Conservation (phyloP, 2,797 vertebrate genomes). For the Fundulus diaphanus region DNA sequence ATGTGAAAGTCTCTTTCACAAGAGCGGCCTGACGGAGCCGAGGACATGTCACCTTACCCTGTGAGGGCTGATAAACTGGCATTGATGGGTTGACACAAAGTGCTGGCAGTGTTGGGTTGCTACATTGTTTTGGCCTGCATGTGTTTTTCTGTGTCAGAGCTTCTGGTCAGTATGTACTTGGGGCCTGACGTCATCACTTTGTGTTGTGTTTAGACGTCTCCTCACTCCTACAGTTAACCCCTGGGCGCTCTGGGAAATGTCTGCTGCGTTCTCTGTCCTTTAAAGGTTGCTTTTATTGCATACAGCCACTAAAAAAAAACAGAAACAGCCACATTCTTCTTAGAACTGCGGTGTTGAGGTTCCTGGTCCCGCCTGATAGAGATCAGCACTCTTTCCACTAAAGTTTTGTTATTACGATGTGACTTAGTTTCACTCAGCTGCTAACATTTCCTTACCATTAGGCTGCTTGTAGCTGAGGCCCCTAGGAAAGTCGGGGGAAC, state of each 20-base stretch:
- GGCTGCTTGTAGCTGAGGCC: conserved; percentile 12
- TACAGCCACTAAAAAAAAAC: conserved; percentile 47
- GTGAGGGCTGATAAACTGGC: conserved; percentile 9
- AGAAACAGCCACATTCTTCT: conserved; percentile 64
- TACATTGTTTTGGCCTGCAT: conserved; percentile 3
- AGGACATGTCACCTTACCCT: background rate
- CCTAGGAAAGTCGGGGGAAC: conserved; percentile 16
- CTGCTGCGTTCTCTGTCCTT: conserved; percentile 75
- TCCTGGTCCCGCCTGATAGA: conserved; percentile 42
- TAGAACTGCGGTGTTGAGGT: conserved; percentile 46
- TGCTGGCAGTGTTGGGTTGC: conserved; percentile 4
- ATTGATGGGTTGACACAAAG: conserved; percentile 25
- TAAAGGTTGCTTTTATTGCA: conserved; percentile 77
- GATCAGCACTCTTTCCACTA: conserved; percentile 29
- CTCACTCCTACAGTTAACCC: conserved; percentile 74
- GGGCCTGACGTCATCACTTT: conserved; percentile 65
- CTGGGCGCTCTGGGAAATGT: conserved; percentile 77
- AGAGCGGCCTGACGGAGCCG: background rate
- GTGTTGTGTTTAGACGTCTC: conserved; percentile 74
- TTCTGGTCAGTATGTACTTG: conserved; percentile 52
- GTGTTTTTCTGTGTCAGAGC: conserved; percentile 32
- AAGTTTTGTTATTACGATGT: conserved; percentile 32
- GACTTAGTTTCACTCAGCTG: conserved; percentile 25
- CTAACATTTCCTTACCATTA: conserved; percentile 3
- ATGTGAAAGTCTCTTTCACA: background rate